Evolutionary conservation across 2,888 invertebrate genomes (phyloP), one percentile per base, ranked within the genome.

Genomic region (Xanthostigma xanthostigma): DNA sequence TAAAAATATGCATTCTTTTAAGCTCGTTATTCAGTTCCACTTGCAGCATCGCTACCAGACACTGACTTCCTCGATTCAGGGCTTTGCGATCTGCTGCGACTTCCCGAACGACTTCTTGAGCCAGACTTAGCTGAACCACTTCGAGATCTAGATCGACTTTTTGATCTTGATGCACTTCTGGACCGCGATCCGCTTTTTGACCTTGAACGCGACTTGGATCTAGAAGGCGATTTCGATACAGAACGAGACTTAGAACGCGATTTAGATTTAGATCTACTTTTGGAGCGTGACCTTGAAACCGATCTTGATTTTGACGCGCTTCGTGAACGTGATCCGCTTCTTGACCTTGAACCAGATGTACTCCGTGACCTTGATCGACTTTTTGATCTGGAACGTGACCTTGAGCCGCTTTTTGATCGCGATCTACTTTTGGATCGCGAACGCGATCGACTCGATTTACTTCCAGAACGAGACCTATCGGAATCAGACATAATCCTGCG

Each of bases 401-500:
- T 63, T 0, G 71, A 72, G 8, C 66, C 56, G n/a, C 69, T 70
- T 1, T 62, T 57, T 0, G 67, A 67, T 51, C 67, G 61, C 9
- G 60, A 58, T 47, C 59, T 50, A 44, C 57, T 53, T 52, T 58
- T 44, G 40, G 61, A 55, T 2, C 68, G 57, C 2, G 67, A 65
- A 52, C 66, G 64, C 0, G 71, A 72, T 53, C 57, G 50, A 46
- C 66, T 66, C 11, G 70, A 71, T 27, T 68, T 66, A 47, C 69
- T 68, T 43, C 57, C 62, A 58, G 54, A 64, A 41, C 62, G 58
- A 57, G 71, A 60, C 57, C 59, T 63, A 46, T 78, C 80, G 0
- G 79, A 81, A 47, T 76, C 78, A 0, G 79, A 81, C 53, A 70
- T 69, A 53, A 81, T 81, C 60, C 75, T 70, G 56, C 77, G 72